Conservation (phyloP, 2,888 invertebrate genomes). For the Oscheius sp. region DNA sequence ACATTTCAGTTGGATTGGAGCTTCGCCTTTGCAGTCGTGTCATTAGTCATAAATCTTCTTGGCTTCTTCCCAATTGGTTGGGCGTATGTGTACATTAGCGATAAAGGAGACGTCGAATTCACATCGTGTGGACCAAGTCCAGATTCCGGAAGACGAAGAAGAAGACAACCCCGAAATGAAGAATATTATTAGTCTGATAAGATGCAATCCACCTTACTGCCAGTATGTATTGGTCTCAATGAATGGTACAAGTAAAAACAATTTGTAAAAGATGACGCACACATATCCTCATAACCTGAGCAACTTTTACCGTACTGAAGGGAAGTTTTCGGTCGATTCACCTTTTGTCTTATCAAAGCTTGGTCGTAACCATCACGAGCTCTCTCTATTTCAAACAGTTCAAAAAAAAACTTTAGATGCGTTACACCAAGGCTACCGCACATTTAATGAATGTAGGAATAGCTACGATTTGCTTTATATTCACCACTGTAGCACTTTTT, state of each 20-base stretch:
- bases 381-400: neutral
- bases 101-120: neutral
- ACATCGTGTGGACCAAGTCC: neutral
- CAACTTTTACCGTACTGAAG: no score
- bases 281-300: no score
- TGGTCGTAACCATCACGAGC: neutral
- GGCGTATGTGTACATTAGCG: conserved; percentile 8
- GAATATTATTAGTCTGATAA: no score
- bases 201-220: no score
- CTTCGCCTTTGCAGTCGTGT: conserved; percentile 4
- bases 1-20: conserved; percentile 11
- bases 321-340: neutral
- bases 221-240: neutral
- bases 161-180: neutral
- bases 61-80: conserved; percentile 4
- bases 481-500: neutral
- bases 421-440: neutral
- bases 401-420: neutral
- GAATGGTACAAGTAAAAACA: neutral
- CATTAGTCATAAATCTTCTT: neutral
- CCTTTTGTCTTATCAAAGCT: neutral
- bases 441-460: neutral
- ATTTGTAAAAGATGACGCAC: no score
- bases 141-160: neutral
- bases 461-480: conserved; percentile 4